These are phyloP conservation scores for Erpobdella octoculata DNA, from an alignment of 2,888 invertebrate genomes.

Conservation along the genomic window DNA sequence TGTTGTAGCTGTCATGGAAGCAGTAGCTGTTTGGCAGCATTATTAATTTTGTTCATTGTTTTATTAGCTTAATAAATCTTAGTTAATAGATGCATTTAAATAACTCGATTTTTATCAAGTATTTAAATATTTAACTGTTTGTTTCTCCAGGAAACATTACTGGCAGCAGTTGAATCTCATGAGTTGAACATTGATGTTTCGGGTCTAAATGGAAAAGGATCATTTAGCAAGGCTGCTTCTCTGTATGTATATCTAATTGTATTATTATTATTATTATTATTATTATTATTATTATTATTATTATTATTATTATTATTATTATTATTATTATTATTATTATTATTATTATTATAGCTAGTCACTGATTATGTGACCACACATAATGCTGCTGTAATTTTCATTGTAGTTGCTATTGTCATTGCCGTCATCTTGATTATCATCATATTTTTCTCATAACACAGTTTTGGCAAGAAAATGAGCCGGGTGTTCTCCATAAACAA, in stretches of 20 bases:
- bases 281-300: too few relatives aligned
- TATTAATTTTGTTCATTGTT: not conserved
- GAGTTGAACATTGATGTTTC: slow-evolving; percentile 35
- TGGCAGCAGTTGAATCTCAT: slow-evolving; percentile 69
- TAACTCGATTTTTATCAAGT: too few relatives aligned
- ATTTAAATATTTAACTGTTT: not conserved
- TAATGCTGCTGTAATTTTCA: not conserved
- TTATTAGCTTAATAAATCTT: not conserved
- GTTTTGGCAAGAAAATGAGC: slow-evolving; percentile 61
- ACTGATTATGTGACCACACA: too few relatives aligned
- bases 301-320: too few relatives aligned
- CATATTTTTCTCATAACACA: slow-evolving; percentile 29
- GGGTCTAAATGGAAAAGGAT: slow-evolving; percentile 56
- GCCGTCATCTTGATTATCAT: not conserved
- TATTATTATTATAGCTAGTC: too few relatives aligned
- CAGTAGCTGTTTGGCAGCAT: not conserved
- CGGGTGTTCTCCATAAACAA: slow-evolving; percentile 90
- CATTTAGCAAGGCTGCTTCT: slow-evolving; percentile 80
- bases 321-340: too few relatives aligned
- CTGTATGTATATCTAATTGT: slow-evolving; percentile 39
- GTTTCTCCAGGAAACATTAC: slow-evolving; percentile 67
- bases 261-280: not conserved
- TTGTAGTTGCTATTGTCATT: not conserved
- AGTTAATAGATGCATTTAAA: too few relatives aligned
- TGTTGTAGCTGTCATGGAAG: too few relatives aligned